These are phyloP conservation scores for Gerris buenoi DNA, from an alignment of 1,140 invertebrate genomes.

Conservation along the genomic window DNA sequence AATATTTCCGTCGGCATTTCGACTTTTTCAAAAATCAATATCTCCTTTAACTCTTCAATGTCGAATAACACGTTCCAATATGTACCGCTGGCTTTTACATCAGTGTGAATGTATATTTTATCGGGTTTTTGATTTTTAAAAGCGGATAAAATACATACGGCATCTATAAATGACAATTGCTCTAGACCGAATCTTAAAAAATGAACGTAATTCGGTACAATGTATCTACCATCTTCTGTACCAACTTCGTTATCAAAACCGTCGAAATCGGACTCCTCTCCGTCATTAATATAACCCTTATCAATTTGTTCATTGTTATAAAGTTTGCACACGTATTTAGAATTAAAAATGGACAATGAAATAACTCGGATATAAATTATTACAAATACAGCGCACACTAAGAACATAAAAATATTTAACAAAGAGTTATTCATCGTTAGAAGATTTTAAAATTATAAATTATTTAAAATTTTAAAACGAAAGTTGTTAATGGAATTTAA, in stretches of 20 bases:
- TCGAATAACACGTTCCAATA: conserved; percentile 5
- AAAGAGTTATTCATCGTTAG: too few species aligned
- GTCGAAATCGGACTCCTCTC: conserved; percentile 11
- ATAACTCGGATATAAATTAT: too few species aligned
- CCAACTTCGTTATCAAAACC: conserved; percentile 21
- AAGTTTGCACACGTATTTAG: too few species aligned
- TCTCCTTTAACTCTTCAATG: not conserved
- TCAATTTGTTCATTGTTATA: too few species aligned
- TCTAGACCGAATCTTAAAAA: conserved; percentile 15
- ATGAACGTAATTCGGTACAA: conserved; percentile 21
- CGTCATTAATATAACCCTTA: not conserved
- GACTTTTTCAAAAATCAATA: conserved; percentile 8
- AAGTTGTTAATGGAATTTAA: too few species aligned
- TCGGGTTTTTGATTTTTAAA: conserved; percentile 21
- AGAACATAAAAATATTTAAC: too few species aligned
- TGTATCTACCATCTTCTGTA: conserved; percentile 13
- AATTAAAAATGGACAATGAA: too few species aligned
- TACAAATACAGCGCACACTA: too few species aligned
- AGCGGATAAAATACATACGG: conserved; percentile 18
- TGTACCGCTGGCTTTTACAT: conserved; percentile 8
- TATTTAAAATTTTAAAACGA: too few species aligned
- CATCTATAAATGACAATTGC: conserved; percentile 13
- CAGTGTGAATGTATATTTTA: conserved; percentile 20
- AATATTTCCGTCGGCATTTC: conserved; percentile 21
- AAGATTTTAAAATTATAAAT: too few species aligned